Evolutionary conservation across 1,140 invertebrate species (phyloP).

Genomic region (Goniozus legneri): DNA sequence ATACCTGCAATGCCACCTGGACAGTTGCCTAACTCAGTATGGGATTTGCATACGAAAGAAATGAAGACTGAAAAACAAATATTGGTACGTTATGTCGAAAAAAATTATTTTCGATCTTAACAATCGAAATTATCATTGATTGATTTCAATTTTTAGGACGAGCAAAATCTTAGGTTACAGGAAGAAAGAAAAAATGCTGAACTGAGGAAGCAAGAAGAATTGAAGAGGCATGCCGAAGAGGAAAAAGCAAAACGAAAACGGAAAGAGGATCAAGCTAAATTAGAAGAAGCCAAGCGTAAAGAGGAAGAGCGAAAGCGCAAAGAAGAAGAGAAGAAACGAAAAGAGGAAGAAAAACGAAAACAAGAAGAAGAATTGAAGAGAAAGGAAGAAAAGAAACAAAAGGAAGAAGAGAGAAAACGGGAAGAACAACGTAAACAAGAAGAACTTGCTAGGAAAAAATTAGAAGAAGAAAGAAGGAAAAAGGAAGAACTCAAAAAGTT

Average conservation of each 20-base stretch:
- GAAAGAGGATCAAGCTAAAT: constrained; percentile 40
- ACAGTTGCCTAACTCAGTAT: constrained; percentile 44
- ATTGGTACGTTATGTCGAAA: constrained; percentile 34
- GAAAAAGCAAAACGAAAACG: constrained; percentile 38
- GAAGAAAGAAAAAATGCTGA: constrained; percentile 48
- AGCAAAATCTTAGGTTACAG: constrained; percentile 51
- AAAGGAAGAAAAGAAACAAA: constrained; percentile 52
- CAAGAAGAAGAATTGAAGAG: constrained; percentile 45
- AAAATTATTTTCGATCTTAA: not conserved
- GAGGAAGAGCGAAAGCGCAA: constrained; percentile 41
- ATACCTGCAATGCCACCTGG: constrained; percentile 45
- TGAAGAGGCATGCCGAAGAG: constrained; percentile 30
- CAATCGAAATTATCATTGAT: not conserved
- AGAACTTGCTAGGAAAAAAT: constrained; percentile 44
- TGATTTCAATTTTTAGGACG: constrained; percentile 41
- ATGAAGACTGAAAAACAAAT: constrained; percentile 59
- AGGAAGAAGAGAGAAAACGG: constrained; percentile 40
- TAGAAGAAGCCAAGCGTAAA: constrained; percentile 44
- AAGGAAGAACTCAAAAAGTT: constrained; percentile 53
- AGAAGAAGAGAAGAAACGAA: constrained; percentile 39
- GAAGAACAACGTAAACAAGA: too few relatives aligned
- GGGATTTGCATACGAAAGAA: constrained; percentile 48
- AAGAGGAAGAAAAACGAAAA: constrained; percentile 45
- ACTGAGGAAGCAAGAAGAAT: constrained; percentile 37
- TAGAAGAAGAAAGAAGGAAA: constrained; percentile 55